Conservation (phyloP, 2,797 vertebrate species). For the Smutsia gigantea region DNA sequence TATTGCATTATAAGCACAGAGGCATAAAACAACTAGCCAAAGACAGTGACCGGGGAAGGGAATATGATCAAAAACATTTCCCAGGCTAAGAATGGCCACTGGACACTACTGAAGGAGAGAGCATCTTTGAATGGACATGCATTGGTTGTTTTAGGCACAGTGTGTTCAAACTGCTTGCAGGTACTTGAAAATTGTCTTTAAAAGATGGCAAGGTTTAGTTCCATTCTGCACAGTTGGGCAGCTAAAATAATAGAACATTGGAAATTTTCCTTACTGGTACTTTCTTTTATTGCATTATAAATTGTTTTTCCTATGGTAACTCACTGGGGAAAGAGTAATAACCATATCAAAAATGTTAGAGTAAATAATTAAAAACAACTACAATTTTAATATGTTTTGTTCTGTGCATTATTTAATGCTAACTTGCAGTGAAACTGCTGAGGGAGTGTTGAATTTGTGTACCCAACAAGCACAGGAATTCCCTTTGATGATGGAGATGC, state of each 20-base stretch:
- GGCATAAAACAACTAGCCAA: background rate
- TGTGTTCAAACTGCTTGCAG: background rate
- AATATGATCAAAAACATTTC: background rate
- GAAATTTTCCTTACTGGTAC: slow-evolving; percentile 14
- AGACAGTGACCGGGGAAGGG: background rate
- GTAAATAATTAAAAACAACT: slow-evolving; percentile 66
- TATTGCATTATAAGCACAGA: background rate
- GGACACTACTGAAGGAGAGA: background rate
- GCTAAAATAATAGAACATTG: slow-evolving; percentile 7
- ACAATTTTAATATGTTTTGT: slow-evolving; percentile 21
- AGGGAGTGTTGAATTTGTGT: background rate
- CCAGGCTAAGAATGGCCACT: background rate
- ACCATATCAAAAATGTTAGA: background rate
- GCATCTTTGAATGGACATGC: background rate
- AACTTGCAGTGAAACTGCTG: background rate
- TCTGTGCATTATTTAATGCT: slow-evolving; percentile 42
- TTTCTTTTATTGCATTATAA: slow-evolving; percentile 58
- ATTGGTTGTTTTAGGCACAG: background rate
- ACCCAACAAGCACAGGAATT: background rate
- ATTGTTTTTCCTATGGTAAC: slow-evolving; percentile 35
- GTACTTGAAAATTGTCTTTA: background rate
- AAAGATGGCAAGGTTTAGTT: background rate
- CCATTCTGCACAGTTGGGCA: background rate
- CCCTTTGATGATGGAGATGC: background rate
- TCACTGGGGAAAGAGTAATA: slow-evolving; percentile 32